Conservation (phyloP, 1,140 invertebrate species). For the Lutraria rhynchaena region DNA sequence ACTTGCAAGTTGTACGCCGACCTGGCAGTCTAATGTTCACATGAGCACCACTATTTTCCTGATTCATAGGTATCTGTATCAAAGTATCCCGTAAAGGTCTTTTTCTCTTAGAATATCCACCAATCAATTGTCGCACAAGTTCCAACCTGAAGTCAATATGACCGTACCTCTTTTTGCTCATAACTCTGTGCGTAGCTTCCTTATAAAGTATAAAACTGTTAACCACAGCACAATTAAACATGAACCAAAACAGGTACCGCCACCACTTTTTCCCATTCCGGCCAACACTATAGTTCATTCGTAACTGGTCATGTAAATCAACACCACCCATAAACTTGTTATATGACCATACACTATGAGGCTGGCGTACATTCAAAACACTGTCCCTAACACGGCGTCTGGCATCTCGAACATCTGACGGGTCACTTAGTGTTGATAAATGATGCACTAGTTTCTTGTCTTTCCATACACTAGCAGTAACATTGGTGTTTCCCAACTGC, state of each 20-base stretch:
- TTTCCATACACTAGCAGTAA: too few relatives aligned
- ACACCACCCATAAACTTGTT: too few relatives aligned
- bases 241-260: conserved; percentile 23
- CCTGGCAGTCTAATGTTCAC: not conserved
- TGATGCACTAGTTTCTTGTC: conserved; percentile 13
- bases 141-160: too few relatives aligned
- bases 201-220: conserved; percentile 11
- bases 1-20: not conserved
- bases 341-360: too few relatives aligned
- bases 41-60: not conserved
- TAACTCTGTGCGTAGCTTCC: not conserved
- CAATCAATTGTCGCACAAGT: too few relatives aligned
- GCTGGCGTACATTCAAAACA: not conserved
- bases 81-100: too few relatives aligned
- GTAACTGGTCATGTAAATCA: too few relatives aligned
- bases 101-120: too few relatives aligned
- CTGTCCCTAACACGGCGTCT: not conserved
- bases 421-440: conserved; percentile 14
- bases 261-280: too few relatives aligned
- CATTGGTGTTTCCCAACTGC: too few relatives aligned
- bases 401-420: conserved; percentile 22
- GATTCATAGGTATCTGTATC: not conserved
- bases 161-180: conserved; percentile 1
- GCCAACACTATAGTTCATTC: too few relatives aligned
- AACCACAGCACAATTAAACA: conserved; percentile 26